phyloP scores from a whole-genome alignment of 1,140 invertebrate species.

The Hylyphantes graminicola region DNA sequence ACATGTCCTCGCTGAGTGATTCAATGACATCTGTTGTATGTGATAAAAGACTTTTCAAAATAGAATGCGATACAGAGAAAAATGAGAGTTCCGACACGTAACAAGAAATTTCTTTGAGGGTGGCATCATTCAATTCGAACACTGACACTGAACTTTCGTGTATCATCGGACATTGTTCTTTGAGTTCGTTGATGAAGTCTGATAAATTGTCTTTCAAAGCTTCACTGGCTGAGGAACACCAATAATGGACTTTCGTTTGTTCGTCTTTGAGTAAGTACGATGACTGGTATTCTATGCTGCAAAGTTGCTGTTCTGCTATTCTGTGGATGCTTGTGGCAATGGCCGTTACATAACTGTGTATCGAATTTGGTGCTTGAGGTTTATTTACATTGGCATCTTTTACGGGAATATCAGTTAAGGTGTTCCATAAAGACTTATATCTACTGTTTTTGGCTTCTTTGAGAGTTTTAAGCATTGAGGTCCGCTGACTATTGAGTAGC shows the following conservation, averaged over 20 bases:
- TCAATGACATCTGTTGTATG: background rate
- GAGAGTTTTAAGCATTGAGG: background rate
- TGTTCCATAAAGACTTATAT: constrained; percentile 27
- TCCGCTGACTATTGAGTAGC: constrained; percentile 2
- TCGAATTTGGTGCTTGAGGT: background rate
- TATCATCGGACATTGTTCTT: constrained; percentile 40
- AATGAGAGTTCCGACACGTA: constrained; percentile 25
- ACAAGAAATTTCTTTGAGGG: constrained; percentile 1
- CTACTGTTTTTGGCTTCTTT: constrained; percentile 22
- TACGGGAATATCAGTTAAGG: constrained; percentile 41
- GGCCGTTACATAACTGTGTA: constrained; percentile 11
- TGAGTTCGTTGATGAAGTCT: constrained; percentile 19
- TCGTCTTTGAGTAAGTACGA: constrained; percentile 6
- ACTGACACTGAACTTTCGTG: constrained; percentile 24
- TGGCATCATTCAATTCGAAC: background rate
- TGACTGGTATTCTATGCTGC: background rate
- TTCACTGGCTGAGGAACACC: background rate
- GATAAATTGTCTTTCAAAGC: constrained; percentile 10
- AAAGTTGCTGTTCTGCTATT: constrained; percentile 34
- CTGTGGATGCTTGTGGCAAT: constrained; percentile 8
- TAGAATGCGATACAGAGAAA: background rate
- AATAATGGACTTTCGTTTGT: background rate
- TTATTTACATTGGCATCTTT: constrained; percentile 35
- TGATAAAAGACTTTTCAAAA: constrained; percentile 12
- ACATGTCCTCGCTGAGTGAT: background rate